Conservation (phyloP, 1,140 invertebrate genomes). For the Drosophila repleta region DNA sequence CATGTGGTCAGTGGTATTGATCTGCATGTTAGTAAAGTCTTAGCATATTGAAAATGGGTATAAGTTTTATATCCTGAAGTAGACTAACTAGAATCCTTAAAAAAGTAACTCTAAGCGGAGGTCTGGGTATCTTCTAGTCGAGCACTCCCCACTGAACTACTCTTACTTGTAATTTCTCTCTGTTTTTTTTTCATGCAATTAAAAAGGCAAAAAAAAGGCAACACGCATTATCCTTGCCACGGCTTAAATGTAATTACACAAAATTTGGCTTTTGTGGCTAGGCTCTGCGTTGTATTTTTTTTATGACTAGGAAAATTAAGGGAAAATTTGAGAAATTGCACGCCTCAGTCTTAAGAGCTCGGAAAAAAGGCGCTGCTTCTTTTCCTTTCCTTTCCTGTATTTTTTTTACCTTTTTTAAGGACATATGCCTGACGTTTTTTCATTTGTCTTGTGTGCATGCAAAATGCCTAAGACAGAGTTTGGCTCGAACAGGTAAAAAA, state of each 20-base stretch:
- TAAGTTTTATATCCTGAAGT: too few relatives aligned
- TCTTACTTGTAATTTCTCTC: constrained; percentile 2
- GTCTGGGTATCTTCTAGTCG: constrained; percentile 53
- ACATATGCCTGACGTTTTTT: constrained; percentile 28
- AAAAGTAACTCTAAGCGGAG: too few relatives aligned
- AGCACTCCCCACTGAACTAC: constrained; percentile 49
- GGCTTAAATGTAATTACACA: constrained; percentile 72
- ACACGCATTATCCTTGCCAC: constrained; percentile 35
- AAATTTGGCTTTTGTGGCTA: constrained; percentile 75
- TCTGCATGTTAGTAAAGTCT: constrained; percentile 1
- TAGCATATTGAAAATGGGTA: too few relatives aligned
- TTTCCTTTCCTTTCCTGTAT: constrained; percentile 16
- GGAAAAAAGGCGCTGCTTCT: constrained; percentile 34
- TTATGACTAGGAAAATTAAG: constrained; percentile 32
- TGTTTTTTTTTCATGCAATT: constrained; percentile 36
- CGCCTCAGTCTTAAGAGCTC: constrained; percentile 14
- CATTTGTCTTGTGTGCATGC: constrained; percentile 32
- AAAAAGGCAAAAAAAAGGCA: constrained; percentile 43
- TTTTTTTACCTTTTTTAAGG: constrained; percentile 18
- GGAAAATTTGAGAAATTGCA: constrained; percentile 38
- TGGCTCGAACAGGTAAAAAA: constrained; percentile 41
- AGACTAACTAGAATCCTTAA: too few relatives aligned
- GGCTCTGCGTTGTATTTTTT: constrained; percentile 27
- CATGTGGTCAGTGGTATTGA: background rate
- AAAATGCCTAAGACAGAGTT: constrained; percentile 51